phyloP scores from a whole-genome alignment of 37 sponge, comb jelly and placozoan genomes.

The Spongilla lacustris region DNA sequence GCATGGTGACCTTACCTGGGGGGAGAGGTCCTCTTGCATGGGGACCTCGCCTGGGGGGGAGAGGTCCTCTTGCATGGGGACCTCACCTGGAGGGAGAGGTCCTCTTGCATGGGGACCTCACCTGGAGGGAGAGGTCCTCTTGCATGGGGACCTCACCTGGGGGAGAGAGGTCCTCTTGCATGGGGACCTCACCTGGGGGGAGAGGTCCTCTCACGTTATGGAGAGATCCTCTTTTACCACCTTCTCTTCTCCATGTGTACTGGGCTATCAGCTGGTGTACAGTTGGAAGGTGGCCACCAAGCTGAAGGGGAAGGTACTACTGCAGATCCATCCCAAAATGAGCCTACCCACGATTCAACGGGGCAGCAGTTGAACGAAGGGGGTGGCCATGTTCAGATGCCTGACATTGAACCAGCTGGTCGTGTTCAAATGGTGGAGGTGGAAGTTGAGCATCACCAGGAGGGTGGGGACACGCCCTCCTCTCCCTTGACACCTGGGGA shows the following conservation, averaged over 20 bases:
- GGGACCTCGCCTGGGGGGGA: no score
- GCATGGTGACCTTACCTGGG: no score
- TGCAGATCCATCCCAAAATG: not conserved
- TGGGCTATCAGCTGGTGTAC: not conserved
- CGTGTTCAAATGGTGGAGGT: constrained; percentile 57
- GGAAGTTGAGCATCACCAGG: constrained; percentile 44
- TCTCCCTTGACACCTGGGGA: not conserved
- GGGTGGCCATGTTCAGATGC: constrained; percentile 7
- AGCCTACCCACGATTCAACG: not conserved
- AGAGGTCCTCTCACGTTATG: no score
- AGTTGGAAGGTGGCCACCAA: not conserved
- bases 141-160: no score
- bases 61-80: no score
- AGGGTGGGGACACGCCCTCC: not conserved
- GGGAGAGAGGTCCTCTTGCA: no score
- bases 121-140: no score
- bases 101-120: no score
- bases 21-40: no score
- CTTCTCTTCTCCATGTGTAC: not conserved
- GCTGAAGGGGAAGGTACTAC: not conserved
- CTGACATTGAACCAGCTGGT: constrained; percentile 41
- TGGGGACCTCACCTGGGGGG: no score
- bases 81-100: no score
- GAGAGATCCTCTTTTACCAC: not conserved
- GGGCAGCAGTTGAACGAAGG: not conserved